Base-by-base conservation (phyloP, 2,113 vertebrate species). In the Phyllopteryx taeniolatus region DNA sequence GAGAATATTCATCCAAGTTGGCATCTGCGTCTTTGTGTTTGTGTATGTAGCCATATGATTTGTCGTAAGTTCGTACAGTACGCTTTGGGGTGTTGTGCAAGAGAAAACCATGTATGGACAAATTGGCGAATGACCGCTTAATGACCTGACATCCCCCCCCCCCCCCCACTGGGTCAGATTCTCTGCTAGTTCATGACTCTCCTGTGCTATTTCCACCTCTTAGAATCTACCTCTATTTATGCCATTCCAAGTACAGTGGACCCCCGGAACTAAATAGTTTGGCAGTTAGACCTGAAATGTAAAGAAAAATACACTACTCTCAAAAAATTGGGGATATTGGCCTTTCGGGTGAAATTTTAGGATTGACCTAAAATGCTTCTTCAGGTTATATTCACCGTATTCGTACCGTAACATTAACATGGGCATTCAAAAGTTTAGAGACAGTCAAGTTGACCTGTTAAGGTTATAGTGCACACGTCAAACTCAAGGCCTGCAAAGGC, bases 1-100 rank as follows among this genome's bases (percentile, higher is more conserved):
- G 35, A 56, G 77, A 75, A 80, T 81, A 74, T 80, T 83, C 82
- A 83, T 72, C 74, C 64, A 54, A 78, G 82, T 88, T 85, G 77
- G 76, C 60, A 61, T 83, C 67, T 74, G 65, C 68, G 20, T 79
- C 75, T 79, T 62, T 75, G 77, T 71, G 77, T 71, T 69, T 75
- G 62, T 85, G 49, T 73, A 71, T 74, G 75, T 72, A 39, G 49
- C 76, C 61, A 27, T 60, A 73, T 78, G 82, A 82, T 76, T 75
- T 13, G 74, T 77, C 79, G 81, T 76, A 76, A 80, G 81, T 71
- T 76, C 1, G 11, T 54, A 65, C 35, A 73, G 35, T 42, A 43
- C 68, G 46, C 75, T 73, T 27, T 17, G 20, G 31, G 42, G 47
- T 56, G 74, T 66, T 69, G 31, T 72, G 71, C 64, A 49, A 49